A percentile compares a stretch with the other conserved stretches of the same genome.
Conservation (phyloP, 2,113 vertebrate species). For the Mustelus asterias region DNA sequence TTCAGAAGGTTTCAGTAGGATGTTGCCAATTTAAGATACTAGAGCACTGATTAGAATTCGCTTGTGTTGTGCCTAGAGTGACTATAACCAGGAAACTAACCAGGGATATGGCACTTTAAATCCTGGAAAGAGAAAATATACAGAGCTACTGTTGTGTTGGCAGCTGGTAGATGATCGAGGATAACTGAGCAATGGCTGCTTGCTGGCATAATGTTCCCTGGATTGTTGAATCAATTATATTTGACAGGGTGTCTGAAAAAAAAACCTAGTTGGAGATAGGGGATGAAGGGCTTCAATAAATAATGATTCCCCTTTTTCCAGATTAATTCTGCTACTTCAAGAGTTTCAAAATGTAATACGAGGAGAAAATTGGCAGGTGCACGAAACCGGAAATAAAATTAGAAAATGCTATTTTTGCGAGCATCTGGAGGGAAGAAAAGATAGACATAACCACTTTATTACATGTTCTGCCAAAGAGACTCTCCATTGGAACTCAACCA, state of each 20-base stretch:
- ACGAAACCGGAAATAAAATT: not conserved
- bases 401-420: not conserved
- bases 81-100: not conserved
- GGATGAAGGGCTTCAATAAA: not conserved
- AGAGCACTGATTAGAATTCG: not conserved
- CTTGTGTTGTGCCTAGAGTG: not conserved
- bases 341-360: not conserved
- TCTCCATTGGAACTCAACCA: not conserved
- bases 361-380: not conserved
- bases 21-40: not conserved
- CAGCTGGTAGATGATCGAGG: not conserved
- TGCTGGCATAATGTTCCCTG: not conserved
- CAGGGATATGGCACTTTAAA: not conserved
- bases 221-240: not conserved
- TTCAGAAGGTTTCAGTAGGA: conserved; percentile 5
- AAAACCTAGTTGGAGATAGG: not conserved
- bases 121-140: not conserved
- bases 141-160: not conserved
- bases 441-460: not conserved
- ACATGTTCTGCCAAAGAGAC: not conserved
- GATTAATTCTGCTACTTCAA: not conserved
- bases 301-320: not conserved
- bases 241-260: not conserved
- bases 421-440: not conserved
- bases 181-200: not conserved